Base-by-base conservation (phyloP, 2,888 invertebrate genomes). In the Pachymerium ferrugineum region DNA sequence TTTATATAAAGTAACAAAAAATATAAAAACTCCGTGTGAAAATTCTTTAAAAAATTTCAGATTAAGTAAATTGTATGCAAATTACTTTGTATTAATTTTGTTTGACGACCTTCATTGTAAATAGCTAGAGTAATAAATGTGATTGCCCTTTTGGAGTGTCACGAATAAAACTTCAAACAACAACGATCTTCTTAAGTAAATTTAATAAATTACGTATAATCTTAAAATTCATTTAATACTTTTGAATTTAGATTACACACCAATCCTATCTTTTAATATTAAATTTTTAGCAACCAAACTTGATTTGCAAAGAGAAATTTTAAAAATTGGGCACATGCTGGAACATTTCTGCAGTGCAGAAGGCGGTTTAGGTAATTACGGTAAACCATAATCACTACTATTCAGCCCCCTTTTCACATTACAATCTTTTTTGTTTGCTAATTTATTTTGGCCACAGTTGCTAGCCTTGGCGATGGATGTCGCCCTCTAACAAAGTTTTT, bases 241-340 rank as follows among this genome's bases (percentile, higher is more conserved):
- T 22, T 67, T 28, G 25, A 14, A 28, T 28, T 28, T 67, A 22
- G 10, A 62, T 62, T 62, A 62, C 10, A 25, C 10, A 35, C 35
- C 35, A 35, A 54, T 19, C 14, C 14, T 67, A 67, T 19, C 2
- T 67, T 67, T 19, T 10, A 1, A 67, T 16, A 22, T 28, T 16
- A 16, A 19, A 28, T 28, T 67, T 67, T 28, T 14, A 67, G 67
- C 22, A 0, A 28, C 67, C 10, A 28, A 28, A 16, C 29, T 67
- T 19, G 19, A 67, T 67, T 28, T 67, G 8, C 14, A 67, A 16
- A 22, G 29, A 28, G 29, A 22, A 67, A 28, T n/a, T 14, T 42
- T 80, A 0, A 77, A 77, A 74, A 74, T 80, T 54, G 80, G 80
- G 1, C 80, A n/a, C n/a, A 80, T 77, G 80, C 80, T 3, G 80